Evolutionary conservation across 2,797 vertebrate genomes (phyloP).

Genomic region (Tenualosa thibaudeaui): DNA sequence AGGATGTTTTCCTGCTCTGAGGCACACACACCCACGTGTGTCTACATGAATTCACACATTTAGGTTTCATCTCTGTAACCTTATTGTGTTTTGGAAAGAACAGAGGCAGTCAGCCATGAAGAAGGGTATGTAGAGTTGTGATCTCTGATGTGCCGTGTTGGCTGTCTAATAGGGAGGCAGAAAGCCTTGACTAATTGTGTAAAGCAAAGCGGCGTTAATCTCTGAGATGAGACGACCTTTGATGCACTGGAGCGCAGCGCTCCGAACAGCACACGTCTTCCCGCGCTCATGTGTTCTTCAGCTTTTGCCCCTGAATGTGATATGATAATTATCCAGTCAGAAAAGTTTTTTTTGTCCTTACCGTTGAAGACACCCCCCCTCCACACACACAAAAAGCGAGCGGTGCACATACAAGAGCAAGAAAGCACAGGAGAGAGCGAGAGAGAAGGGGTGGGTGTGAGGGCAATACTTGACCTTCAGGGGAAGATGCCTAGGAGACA

Average conservation of each 20-base stretch:
- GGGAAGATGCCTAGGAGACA: background rate
- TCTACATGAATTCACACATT: constrained; percentile 6
- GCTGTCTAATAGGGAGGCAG: background rate
- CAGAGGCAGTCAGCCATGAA: background rate
- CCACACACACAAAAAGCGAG: background rate
- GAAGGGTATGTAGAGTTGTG: background rate
- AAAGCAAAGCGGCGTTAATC: background rate
- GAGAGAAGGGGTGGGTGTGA: background rate
- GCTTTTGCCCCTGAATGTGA: constrained; percentile 9
- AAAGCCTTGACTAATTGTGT: constrained; percentile 13
- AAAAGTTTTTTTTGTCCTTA: background rate
- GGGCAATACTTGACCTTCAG: constrained; percentile 1
- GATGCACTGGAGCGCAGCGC: background rate
- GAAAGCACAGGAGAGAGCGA: background rate
- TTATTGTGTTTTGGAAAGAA: background rate
- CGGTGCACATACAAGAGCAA: background rate
- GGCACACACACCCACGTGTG: background rate
- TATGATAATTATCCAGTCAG: background rate
- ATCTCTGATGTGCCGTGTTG: background rate
- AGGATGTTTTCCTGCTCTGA: background rate
- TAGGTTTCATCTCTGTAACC: background rate
- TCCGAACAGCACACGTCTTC: background rate
- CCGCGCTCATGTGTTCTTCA: background rate
- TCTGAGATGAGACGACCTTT: constrained; percentile 12
- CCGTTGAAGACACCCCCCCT: background rate